These are phyloP conservation scores for Drosophila elegans DNA, from an alignment of 1,140 invertebrate species.

Conservation along the genomic window DNA sequence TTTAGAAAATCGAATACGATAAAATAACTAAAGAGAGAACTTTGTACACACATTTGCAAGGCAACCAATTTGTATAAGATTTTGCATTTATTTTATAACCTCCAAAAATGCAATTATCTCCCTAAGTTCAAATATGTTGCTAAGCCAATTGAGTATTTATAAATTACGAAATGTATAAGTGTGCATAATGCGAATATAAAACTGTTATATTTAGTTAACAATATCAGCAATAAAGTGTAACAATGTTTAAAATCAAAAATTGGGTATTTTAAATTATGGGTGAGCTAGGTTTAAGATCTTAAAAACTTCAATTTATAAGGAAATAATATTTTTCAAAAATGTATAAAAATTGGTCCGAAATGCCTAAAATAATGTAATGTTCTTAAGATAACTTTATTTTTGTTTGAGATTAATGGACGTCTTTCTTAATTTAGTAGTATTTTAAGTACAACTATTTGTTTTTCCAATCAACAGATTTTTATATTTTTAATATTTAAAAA, in stretches of 20 bases:
- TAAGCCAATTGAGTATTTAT: constrained; percentile 48
- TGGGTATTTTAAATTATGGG: too few species aligned
- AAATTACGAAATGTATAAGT: constrained; percentile 34
- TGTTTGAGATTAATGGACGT: too few species aligned
- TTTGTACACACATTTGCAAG: constrained; percentile 34
- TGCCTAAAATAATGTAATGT: too few species aligned
- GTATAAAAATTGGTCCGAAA: too few species aligned
- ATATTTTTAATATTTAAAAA: too few species aligned
- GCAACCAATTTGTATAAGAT: constrained; percentile 37
- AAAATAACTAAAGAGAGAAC: constrained; percentile 16
- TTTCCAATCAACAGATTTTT: too few species aligned
- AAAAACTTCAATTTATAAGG: too few species aligned
- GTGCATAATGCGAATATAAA: constrained; percentile 38
- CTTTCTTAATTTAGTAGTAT: too few species aligned
- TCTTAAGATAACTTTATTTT: too few species aligned
- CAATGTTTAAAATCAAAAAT: constrained; percentile 55
- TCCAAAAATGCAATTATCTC: constrained; percentile 30
- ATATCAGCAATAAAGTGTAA: constrained; percentile 75
- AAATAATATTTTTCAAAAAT: neutral
- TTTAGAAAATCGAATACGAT: constrained; percentile 7
- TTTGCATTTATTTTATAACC: constrained; percentile 52
- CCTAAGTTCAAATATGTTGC: constrained; percentile 50
- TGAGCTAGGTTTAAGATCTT: too few species aligned
- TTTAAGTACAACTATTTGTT: too few species aligned
- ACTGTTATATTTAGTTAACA: constrained; percentile 73